phyloP scores from a whole-genome alignment of 2,888 invertebrate genomes.

The Scelioninae gen. 2 region DNA sequence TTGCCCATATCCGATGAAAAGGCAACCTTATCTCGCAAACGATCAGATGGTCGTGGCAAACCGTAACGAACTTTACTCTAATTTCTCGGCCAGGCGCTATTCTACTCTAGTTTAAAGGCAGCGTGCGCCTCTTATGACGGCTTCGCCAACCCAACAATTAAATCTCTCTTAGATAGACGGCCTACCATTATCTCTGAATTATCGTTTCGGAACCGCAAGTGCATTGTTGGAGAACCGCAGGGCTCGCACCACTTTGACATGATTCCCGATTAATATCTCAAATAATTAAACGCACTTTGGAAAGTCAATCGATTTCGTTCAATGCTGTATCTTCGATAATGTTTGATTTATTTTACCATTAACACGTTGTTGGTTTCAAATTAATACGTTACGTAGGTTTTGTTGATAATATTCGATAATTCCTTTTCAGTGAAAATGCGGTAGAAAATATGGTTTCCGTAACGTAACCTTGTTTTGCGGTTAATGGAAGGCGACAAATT shows the following conservation, averaged over 20 bases:
- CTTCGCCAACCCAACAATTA: conserved; percentile 72
- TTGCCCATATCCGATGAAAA: background rate
- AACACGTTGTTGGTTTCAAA: too few relatives aligned
- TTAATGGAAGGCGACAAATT: too few relatives aligned
- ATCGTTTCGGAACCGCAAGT: conserved; percentile 66
- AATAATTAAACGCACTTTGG: conserved; percentile 63
- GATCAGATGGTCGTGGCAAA: conserved; percentile 47
- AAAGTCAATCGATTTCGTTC: conserved; percentile 22
- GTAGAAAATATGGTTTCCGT: too few relatives aligned
- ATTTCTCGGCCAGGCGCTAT: conserved; percentile 61
- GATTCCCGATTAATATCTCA: conserved; percentile 66
- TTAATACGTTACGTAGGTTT: too few relatives aligned
- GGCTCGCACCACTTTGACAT: conserved; percentile 60
- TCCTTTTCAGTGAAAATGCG: too few relatives aligned
- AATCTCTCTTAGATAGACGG: conserved; percentile 70
- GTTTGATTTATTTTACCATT: background rate
- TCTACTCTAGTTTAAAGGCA: conserved; percentile 61
- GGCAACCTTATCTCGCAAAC: conserved; percentile 33
- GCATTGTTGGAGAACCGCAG: conserved; percentile 60
- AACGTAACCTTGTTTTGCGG: too few relatives aligned
- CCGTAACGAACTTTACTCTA: conserved; percentile 55
- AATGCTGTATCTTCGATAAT: background rate
- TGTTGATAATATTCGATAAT: too few relatives aligned
- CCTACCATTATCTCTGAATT: conserved; percentile 72
- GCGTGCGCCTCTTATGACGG: conserved; percentile 67